These are phyloP conservation scores for Periparus ater DNA, from an alignment of 2,797 vertebrate genomes.

Conservation along the genomic window DNA sequence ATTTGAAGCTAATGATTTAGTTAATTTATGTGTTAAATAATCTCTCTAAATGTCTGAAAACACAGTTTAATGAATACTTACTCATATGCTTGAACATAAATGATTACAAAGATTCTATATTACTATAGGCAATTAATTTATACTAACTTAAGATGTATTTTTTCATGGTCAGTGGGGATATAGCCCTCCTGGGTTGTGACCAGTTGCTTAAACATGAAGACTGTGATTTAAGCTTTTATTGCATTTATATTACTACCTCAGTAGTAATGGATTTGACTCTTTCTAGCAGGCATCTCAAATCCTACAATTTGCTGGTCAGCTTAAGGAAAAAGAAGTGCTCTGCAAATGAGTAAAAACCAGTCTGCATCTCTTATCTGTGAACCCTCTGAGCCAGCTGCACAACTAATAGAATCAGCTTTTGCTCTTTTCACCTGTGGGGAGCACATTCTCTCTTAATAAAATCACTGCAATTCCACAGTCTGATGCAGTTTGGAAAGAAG, in stretches of 20 bases:
- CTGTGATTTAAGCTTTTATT: constrained; percentile 43
- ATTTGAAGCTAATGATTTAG: background rate
- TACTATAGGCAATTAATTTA: constrained; percentile 52
- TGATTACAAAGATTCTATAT: constrained; percentile 18
- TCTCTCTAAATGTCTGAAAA: constrained; percentile 12
- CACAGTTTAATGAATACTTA: constrained; percentile 7
- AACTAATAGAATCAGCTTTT: constrained; percentile 46
- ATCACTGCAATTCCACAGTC: background rate
- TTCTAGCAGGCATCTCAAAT: constrained; percentile 24
- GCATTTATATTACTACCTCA: constrained; percentile 8
- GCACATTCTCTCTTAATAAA: constrained; percentile 14
- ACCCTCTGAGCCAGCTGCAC: constrained; percentile 12
- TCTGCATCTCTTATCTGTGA: background rate
- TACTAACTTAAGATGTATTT: constrained; percentile 55
- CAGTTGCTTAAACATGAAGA: constrained; percentile 51
- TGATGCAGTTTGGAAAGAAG: background rate
- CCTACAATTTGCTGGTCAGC: constrained; percentile 28
- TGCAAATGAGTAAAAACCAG: background rate
- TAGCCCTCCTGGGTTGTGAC: constrained; percentile 29
- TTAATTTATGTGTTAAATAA: constrained; percentile 46
- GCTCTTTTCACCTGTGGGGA: background rate
- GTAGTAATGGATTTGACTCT: constrained; percentile 22
- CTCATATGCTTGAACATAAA: constrained; percentile 3
- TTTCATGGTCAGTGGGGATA: constrained; percentile 6
- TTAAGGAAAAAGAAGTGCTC: constrained; percentile 11